Evolutionary conservation across 2,797 vertebrate species (phyloP).

Genomic region (Myotis daubentonii): DNA sequence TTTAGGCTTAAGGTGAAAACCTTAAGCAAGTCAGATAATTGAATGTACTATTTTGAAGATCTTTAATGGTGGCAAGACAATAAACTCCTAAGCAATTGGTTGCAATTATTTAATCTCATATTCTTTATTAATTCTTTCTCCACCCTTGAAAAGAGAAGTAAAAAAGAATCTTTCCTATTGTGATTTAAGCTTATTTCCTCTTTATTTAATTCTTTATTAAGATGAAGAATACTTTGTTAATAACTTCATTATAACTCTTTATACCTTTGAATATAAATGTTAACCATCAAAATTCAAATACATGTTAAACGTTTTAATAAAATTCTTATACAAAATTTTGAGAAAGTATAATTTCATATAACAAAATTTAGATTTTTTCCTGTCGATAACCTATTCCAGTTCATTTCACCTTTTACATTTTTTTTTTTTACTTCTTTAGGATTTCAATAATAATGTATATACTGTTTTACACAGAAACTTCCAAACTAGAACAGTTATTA

Average conservation of each 20-base stretch:
- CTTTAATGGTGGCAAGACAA: neutral
- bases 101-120: neutral
- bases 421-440: neutral
- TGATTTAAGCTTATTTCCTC: neutral
- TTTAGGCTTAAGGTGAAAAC: neutral
- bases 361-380: neutral
- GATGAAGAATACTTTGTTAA: neutral
- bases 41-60: constrained; percentile 9
- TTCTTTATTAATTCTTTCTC: neutral
- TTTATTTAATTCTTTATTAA: neutral
- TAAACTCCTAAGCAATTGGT: neutral
- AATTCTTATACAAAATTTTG: neutral
- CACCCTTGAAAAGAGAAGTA: neutral
- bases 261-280: neutral
- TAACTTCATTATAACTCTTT: constrained; percentile 2
- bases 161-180: neutral
- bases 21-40: neutral
- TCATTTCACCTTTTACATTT: neutral
- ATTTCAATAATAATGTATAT: neutral
- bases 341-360: neutral
- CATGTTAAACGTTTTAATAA: neutral
- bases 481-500: neutral
- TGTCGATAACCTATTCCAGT: neutral
- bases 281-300: neutral
- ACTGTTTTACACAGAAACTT: neutral